Evolutionary conservation across 2,888 invertebrate genomes (phyloP).

Genomic region (Corythucha ciliata): DNA sequence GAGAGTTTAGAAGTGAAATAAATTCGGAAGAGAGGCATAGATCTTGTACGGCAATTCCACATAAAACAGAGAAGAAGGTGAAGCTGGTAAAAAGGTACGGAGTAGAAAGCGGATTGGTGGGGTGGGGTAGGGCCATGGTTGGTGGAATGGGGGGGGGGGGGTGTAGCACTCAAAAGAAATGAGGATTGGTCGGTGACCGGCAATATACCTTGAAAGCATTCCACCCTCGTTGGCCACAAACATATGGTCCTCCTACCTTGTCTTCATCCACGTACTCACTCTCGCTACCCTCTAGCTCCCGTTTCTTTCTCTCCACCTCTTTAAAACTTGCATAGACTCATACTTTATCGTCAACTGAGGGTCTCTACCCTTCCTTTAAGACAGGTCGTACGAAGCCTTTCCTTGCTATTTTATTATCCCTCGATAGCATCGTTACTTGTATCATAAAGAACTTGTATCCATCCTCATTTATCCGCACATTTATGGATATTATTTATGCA

Average conservation of each 20-base stretch:
- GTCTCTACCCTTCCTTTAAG: slow-evolving; percentile 14
- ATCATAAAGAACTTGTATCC: slow-evolving; percentile 22
- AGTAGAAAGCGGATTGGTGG: background rate
- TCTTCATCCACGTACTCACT: background rate
- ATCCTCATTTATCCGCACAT: slow-evolving; percentile 22
- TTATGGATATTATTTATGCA: too few relatives aligned
- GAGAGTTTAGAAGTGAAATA: slow-evolving; percentile 20
- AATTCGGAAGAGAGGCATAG: slow-evolving; percentile 26
- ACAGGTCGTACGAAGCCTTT: slow-evolving; percentile 8
- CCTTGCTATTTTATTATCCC: slow-evolving; percentile 19
- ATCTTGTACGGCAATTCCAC: slow-evolving; percentile 24
- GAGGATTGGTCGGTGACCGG: slow-evolving; percentile 25
- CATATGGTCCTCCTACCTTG: slow-evolving; percentile 9
- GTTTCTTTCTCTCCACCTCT: slow-evolving; percentile 8
- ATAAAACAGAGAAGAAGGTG: slow-evolving; percentile 23
- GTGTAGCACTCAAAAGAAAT: slow-evolving; percentile 21
- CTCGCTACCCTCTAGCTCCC: slow-evolving; percentile 9
- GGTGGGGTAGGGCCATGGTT: background rate
- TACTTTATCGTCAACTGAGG: slow-evolving; percentile 20
- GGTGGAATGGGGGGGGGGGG: background rate
- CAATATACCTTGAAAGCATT: slow-evolving; percentile 25
- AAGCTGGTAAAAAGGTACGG: background rate
- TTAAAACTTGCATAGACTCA: slow-evolving; percentile 23
- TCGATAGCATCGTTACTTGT: slow-evolving; percentile 17
- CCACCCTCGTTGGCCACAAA: slow-evolving; percentile 17